Conservation (phyloP, 2,888 invertebrate genomes). For the Steinernema hermaphroditum region DNA sequence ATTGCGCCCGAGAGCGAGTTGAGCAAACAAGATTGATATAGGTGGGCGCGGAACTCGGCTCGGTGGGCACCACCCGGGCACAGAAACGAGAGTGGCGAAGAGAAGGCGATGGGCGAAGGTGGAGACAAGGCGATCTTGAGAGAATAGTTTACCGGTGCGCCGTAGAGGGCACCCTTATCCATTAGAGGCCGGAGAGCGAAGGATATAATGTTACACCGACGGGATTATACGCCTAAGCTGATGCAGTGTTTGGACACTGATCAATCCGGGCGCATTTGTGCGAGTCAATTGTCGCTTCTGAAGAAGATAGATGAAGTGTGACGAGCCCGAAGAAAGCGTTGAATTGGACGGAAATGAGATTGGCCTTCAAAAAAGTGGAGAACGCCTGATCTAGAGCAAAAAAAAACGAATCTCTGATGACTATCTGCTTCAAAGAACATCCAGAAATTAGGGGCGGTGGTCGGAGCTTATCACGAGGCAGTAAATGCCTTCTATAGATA, state of each 20-base stretch:
- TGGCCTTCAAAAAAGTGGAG: not conserved
- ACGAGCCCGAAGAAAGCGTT: not conserved
- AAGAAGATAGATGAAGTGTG: not conserved
- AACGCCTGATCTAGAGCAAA: too few relatives aligned
- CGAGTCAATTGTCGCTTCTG: not conserved
- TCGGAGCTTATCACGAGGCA: too few relatives aligned
- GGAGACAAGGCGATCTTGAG: not conserved
- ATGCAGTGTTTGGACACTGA: slow-evolving; percentile 17
- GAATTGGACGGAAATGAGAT: slow-evolving; percentile 13
- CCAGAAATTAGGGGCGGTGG: too few relatives aligned
- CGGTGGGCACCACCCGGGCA: too few relatives aligned
- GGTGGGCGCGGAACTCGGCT: slow-evolving; percentile 14
- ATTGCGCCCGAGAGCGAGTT: slow-evolving; percentile 20
- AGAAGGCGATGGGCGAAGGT: not conserved
- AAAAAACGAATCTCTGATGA: too few relatives aligned
- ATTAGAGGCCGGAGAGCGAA: not conserved
- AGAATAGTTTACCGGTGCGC: slow-evolving; percentile 19
- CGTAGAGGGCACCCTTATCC: not conserved
- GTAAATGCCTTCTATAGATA: too few relatives aligned
- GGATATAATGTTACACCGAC: slow-evolving; percentile 21
- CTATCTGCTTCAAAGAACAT: too few relatives aligned
- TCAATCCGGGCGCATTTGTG: not conserved
- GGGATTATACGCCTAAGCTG: not conserved
- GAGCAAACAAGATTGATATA: slow-evolving; percentile 31
- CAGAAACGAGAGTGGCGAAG: not conserved